phyloP scores from a whole-genome alignment of 2,888 invertebrate genomes.

The Unio pictorum region DNA sequence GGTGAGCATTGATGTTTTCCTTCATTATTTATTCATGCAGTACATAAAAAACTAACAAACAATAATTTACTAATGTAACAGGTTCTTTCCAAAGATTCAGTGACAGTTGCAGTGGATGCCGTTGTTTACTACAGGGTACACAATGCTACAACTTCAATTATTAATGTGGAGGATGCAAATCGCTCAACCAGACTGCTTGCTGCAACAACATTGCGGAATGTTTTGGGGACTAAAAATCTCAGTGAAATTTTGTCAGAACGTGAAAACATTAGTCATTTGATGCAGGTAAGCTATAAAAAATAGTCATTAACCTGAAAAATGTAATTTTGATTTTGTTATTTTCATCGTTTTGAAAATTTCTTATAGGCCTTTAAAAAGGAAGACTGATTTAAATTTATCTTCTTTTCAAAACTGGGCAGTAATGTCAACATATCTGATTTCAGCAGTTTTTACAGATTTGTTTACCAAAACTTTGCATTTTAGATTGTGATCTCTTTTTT shows the following conservation, averaged over 20 bases:
- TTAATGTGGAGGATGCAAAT: slow-evolving; percentile 66
- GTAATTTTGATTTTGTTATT: too few species aligned
- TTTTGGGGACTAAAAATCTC: slow-evolving; percentile 65
- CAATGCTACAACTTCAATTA: slow-evolving; percentile 66
- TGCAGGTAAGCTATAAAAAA: slow-evolving; percentile 55
- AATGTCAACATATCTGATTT: too few species aligned
- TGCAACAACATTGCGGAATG: slow-evolving; percentile 69
- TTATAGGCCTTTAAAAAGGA: too few species aligned
- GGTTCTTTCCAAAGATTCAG: slow-evolving; percentile 68
- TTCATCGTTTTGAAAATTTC: too few species aligned
- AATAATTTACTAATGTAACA: slow-evolving; percentile 17
- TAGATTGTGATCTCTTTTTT: too few species aligned
- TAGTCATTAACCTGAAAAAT: too few species aligned
- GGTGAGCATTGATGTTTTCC: neutral
- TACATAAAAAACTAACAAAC: neutral
- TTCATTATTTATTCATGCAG: neutral
- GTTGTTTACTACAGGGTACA: slow-evolving; percentile 68
- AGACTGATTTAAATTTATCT: too few species aligned
- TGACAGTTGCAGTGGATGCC: slow-evolving; percentile 69
- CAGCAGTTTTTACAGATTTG: too few species aligned
- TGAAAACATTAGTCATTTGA: slow-evolving; percentile 63
- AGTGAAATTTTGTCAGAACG: slow-evolving; percentile 65
- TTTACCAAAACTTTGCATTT: too few species aligned
- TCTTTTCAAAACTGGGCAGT: too few species aligned
- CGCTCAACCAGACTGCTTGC: slow-evolving; percentile 66